Conservation (phyloP, 2,113 vertebrate genomes). For the Dascyllus trimaculatus region DNA sequence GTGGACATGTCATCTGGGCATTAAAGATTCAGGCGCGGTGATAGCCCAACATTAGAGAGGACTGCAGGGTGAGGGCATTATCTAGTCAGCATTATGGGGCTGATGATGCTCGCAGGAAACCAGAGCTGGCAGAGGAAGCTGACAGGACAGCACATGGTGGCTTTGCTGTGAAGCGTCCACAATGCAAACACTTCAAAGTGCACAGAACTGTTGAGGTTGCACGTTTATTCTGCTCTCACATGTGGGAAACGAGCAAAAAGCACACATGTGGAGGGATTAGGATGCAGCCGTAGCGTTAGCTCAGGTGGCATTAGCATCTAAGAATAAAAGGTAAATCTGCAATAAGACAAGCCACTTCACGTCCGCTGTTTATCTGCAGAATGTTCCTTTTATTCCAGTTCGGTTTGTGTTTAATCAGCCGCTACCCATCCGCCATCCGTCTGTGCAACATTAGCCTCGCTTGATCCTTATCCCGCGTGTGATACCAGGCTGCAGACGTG, state of each 20-base stretch:
- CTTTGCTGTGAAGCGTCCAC: constrained; percentile 2
- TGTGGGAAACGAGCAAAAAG: neutral
- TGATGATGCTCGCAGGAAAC: constrained; percentile 32
- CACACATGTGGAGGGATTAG: neutral
- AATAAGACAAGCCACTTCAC: too few relatives aligned
- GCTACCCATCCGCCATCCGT: neutral
- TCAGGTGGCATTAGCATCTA: neutral
- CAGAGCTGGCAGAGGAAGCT: constrained; percentile 23
- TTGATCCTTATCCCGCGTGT: constrained; percentile 29
- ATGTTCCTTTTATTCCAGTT: neutral
- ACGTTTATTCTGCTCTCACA: constrained; percentile 1
- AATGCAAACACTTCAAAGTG: constrained; percentile 16
- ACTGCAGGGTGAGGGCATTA: constrained; percentile 43
- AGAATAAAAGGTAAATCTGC: neutral
- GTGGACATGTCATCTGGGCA: constrained; percentile 67
- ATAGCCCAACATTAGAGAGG: constrained; percentile 45
- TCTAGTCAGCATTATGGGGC: constrained; percentile 26
- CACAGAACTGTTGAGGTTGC: constrained; percentile 1
- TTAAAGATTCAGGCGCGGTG: constrained; percentile 70
- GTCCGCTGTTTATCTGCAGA: neutral
- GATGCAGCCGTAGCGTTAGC: too few relatives aligned
- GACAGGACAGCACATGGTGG: neutral
- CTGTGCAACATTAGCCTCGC: constrained; percentile 44
- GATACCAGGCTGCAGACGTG: constrained; percentile 15
- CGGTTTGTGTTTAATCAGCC: constrained; percentile 5